A percentile compares a stretch with the other conserved stretches of the same genome.
Conservation (phyloP, 92 coral and sea anemone species). For the Porites lobata region DNA sequence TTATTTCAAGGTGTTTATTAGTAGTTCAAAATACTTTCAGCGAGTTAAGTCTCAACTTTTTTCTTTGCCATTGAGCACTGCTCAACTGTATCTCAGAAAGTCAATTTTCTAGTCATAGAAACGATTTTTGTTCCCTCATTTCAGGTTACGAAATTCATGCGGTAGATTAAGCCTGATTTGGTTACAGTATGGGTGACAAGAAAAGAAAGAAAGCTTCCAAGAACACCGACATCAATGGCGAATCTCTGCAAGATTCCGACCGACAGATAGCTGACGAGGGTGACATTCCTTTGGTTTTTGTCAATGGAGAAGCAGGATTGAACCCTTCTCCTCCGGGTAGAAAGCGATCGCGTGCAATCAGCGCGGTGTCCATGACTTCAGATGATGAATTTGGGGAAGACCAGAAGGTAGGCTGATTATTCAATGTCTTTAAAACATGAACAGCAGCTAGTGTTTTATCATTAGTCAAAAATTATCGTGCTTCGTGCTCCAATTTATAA, state of each 20-base stretch:
- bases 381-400: neutral
- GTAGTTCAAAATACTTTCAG: too few species aligned
- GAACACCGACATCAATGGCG: neutral
- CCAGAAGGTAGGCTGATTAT: neutral
- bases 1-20: too few species aligned
- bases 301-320: conserved; percentile 1
- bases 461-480: too few species aligned
- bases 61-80: too few species aligned
- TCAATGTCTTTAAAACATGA: neutral
- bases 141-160: neutral
- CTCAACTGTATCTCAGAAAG: too few species aligned
- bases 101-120: too few species aligned
- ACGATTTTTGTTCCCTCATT: too few species aligned
- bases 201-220: neutral
- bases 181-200: neutral
- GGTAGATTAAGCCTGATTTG: neutral
- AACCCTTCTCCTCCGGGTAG: neutral
- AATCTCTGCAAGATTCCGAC: neutral
- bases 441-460: too few species aligned
- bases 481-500: too few species aligned
- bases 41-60: too few species aligned
- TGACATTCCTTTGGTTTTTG: conserved; percentile 12
- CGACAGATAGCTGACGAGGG: neutral
- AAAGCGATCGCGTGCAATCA: conserved; percentile 26
- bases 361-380: conserved; percentile 39